Evolutionary conservation across 2,113 vertebrate genomes (phyloP).

Genomic region (Cyprinodon tularosa): DNA sequence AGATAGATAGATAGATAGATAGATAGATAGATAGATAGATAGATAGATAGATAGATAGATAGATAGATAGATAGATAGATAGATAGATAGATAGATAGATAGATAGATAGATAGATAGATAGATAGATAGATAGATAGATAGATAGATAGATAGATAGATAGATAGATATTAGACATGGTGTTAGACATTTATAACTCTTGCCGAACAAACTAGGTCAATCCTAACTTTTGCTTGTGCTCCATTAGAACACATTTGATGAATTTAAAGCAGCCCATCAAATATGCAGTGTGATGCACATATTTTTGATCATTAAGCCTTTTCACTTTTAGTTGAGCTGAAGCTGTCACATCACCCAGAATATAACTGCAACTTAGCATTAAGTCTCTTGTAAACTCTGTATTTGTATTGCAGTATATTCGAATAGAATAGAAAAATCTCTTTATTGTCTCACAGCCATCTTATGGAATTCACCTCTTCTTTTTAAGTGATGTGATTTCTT

Average conservation of each 20-base stretch:
- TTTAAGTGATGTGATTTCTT: no score
- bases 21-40: constrained; percentile 13
- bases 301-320: neutral
- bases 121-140: no score
- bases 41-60: neutral
- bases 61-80: neutral
- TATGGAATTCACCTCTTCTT: no score
- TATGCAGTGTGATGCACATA: neutral
- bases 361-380: neutral
- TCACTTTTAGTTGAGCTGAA: neutral
- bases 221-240: neutral
- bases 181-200: neutral
- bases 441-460: no score
- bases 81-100: neutral
- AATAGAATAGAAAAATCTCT: no score
- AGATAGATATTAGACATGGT: no score
- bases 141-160: no score
- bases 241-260: neutral
- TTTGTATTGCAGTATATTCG: no score
- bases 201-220: neutral
- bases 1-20: constrained; percentile 12
- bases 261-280: neutral
- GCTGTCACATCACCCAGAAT: neutral
- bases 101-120: no score
- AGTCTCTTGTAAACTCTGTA: neutral